Evolutionary conservation across 2,888 invertebrate genomes (phyloP), one percentile per base, ranked within the genome.

Genomic region (Hypomecis atomaria): DNA sequence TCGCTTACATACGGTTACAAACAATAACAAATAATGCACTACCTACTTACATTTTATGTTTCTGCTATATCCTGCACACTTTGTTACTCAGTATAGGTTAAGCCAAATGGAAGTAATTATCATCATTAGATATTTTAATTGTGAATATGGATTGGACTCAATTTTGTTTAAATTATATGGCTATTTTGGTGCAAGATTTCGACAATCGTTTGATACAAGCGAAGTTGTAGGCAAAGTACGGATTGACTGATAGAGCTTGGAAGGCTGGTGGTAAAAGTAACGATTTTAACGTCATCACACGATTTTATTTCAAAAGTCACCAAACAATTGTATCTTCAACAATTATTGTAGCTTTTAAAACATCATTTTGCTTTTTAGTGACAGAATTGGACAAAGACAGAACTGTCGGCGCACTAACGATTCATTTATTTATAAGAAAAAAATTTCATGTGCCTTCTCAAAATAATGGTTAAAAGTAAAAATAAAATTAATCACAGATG

Each of bases 391-490:
- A 23, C 10, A 10, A 62, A 63, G 54, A 63, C 43, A 50, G 59
- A 34, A 59, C 34, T 65, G 75, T 77, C 75, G 52, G 62, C 56
- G 79, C 78, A 77, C 74, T 77, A 74, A 79, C 76, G 74, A 70
- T 78, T 78, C 75, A 81, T 87, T 88, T 78, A 84, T 92, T 90
- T 88, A 81, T 90, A 90, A 84, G 76, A 90, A 92, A 90, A 70
- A 84, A 87, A 86, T 84, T 90, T 88, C 92, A 92, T 92, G 92
- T 92, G 92, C 92, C 92, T 92, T 92, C 89, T 88, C 88, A 91
- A 86, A 86, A 82, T 88, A 84, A 85, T 86, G 82, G 79, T 83
- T 78, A 83, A 85, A 78, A 76, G 58, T 71, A 73, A 70, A 64
- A 56, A 64, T 71, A 70, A 85, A 85, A 85, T 79, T 84, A 80